A percentile compares a stretch with the other conserved stretches of the same genome.
Conservation (phyloP, 2,888 invertebrate species). For the Thecophora atra region DNA sequence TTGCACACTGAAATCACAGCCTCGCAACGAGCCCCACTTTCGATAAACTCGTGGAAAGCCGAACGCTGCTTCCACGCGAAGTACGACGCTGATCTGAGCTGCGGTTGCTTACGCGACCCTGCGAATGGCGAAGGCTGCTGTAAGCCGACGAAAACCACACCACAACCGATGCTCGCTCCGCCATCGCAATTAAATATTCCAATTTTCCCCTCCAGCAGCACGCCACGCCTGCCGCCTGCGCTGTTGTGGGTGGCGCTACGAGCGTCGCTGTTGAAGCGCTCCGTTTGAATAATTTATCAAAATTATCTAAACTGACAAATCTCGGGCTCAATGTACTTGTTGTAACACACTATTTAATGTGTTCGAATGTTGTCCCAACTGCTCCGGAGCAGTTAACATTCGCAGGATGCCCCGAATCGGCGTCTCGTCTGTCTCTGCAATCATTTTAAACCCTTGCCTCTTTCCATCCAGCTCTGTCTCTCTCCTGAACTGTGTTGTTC, state of each 20-base stretch:
- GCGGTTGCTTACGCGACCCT: neutral
- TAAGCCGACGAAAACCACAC: neutral
- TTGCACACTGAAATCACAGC: too few species aligned
- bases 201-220: neutral
- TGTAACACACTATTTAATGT: conserved; percentile 27
- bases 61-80: too few species aligned
- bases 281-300: conserved; percentile 42
- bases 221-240: neutral
- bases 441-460: neutral
- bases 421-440: conserved; percentile 6
- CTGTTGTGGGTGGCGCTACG: neutral
- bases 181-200: conserved; percentile 13
- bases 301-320: conserved; percentile 43
- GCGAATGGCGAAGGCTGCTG: neutral
- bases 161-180: neutral
- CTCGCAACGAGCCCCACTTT: too few species aligned
- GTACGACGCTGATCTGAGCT: too few species aligned
- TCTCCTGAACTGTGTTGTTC: neutral
- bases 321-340: conserved; percentile 44
- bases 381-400: conserved; percentile 3
- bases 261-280: neutral
- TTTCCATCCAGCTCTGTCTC: neutral
- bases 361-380: conserved; percentile 21
- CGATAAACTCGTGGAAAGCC: too few species aligned
- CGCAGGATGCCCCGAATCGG: neutral